These are phyloP conservation scores for Nymphalis polychloros DNA, from an alignment of 2,888 invertebrate species.

Conservation along the genomic window DNA sequence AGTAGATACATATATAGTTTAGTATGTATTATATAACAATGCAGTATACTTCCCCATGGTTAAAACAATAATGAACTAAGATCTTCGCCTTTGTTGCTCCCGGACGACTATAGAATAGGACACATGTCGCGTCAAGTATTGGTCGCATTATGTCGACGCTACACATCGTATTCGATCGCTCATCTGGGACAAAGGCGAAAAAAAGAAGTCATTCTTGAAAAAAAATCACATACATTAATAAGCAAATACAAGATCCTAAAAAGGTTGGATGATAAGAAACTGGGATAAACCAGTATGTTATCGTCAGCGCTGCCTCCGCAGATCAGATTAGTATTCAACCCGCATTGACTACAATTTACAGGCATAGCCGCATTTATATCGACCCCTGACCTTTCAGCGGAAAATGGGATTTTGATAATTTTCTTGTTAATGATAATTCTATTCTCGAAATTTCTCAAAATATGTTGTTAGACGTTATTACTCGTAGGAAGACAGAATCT, in stretches of 20 bases:
- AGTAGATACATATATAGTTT: too few relatives aligned
- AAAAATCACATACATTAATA: too few relatives aligned
- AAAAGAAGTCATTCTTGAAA: too few relatives aligned
- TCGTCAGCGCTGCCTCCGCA: background rate
- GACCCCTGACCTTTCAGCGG: slow-evolving; percentile 9
- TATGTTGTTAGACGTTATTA: background rate
- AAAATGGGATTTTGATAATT: slow-evolving; percentile 17
- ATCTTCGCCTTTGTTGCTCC: too few relatives aligned
- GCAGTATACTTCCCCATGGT: too few relatives aligned
- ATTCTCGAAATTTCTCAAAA: slow-evolving; percentile 3
- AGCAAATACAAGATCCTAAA: background rate
- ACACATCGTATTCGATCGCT: too few relatives aligned
- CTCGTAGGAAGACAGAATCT: background rate
- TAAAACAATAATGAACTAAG: too few relatives aligned
- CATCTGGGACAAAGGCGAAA: too few relatives aligned
- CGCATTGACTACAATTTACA: slow-evolving; percentile 17
- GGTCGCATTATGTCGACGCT: too few relatives aligned
- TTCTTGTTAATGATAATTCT: slow-evolving; percentile 15
- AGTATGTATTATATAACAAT: too few relatives aligned
- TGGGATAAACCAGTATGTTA: background rate
- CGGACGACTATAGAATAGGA: too few relatives aligned
- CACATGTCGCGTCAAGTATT: too few relatives aligned
- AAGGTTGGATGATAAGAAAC: background rate
- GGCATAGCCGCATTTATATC: slow-evolving; percentile 15
- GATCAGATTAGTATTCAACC: slow-evolving; percentile 19